Conservation (phyloP, 2,888 invertebrate genomes). For the Tanypteryx hageni region DNA sequence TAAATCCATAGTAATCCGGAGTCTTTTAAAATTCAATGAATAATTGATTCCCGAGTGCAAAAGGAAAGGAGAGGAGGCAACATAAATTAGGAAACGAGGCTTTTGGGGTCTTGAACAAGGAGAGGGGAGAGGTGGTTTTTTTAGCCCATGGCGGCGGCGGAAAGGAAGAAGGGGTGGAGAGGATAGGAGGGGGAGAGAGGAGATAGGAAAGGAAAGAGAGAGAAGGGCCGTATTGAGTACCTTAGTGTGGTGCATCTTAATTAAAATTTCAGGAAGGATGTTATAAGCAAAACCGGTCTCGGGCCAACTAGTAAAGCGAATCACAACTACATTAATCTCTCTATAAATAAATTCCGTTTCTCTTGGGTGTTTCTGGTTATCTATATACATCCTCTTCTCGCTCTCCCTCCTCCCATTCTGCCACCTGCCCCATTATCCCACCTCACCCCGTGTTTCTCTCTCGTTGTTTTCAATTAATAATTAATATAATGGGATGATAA, state of each 20-base stretch:
- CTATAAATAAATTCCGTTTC: background rate
- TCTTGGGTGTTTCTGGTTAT: background rate
- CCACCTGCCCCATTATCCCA: background rate
- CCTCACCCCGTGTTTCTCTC: too few species aligned
- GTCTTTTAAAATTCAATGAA: constrained; percentile 31
- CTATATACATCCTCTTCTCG: background rate
- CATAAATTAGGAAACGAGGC: background rate
- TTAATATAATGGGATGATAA: background rate
- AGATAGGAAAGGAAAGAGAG: background rate
- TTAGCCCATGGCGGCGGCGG: too few species aligned
- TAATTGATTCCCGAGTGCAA: background rate
- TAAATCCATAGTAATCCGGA: background rate
- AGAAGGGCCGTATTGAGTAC: background rate
- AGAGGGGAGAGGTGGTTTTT: background rate
- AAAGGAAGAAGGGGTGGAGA: background rate
- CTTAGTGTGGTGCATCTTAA: background rate
- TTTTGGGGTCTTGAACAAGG: background rate
- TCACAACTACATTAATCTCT: constrained; percentile 14
- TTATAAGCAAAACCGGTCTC: background rate
- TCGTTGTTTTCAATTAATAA: background rate
- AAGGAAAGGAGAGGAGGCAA: background rate
- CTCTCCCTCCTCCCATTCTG: background rate
- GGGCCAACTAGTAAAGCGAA: background rate
- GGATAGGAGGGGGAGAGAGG: background rate
- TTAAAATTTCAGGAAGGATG: background rate